Base-by-base conservation (phyloP, 2,797 vertebrate species). In the Coluber constrictor region DNA sequence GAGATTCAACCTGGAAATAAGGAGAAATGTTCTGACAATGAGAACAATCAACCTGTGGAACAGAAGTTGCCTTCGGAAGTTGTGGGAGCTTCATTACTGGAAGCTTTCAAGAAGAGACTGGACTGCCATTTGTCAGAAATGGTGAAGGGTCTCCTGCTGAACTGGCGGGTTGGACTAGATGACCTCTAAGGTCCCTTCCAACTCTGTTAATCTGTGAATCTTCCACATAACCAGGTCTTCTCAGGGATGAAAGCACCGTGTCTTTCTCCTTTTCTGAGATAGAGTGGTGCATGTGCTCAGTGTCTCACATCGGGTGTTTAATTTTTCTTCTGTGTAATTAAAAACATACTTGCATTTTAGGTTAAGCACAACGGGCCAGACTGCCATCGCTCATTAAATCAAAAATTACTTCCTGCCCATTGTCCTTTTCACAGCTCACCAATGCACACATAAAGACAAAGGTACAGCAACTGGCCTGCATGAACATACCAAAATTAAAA, bases 401-500 rank as follows among this genome's bases (percentile, higher is more conserved):
- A 96, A 96, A 89, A 97, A 95, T 93, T 91, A 96, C 86, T 94
- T 95, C 93, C 91, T 60, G 74, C 61, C 4, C 12, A 1, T 96
- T 95, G 93, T 92, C 90, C 86, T 96, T 93, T 87, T 94, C 92
- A 92, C 94, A 95, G 95, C 95, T 94, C 92, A 92, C 55, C 87
- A 60, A 79, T 29, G 4, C 63, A 1, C 37, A 25, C 1, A 0
- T 18, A 94, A 90, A 70, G 29, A 89, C 89, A 89, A 91, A 55
- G 90, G 93, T 94, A 93, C 93, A 94, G 96, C 94, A 96, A 61
- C 56, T 92, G 95, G 96, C 95, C 97, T 92, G 0, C 10, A 20
- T 83, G 91, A 95, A 94, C 83, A 93, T 91, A 94, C 94, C 95
- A 55, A 97, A 97, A 98, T 98, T 97, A 98, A 98, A 98, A 98